Base-by-base conservation (phyloP, 2,888 invertebrate species). In the Ennomos quercinarius region DNA sequence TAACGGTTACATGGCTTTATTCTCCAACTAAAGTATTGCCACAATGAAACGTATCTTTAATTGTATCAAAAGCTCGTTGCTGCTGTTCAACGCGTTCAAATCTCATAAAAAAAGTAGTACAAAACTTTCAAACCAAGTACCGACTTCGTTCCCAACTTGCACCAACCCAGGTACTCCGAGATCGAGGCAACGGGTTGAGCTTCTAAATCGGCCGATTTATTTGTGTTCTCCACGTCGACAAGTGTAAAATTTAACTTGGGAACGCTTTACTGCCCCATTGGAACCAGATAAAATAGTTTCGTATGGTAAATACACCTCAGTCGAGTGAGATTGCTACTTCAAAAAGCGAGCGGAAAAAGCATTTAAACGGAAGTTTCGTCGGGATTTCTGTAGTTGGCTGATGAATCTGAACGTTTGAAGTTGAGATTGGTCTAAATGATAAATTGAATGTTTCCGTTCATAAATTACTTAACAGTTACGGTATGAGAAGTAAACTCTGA, bases 171-270 rank as follows among this genome's bases (percentile, higher is more conserved):
- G 62, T 57, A 53, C 58, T 56, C 62, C 66, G 49, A 52, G 53
- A 59, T 56, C 67, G 54, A 45, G 44, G 71, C 62, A 68, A 62
- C 68, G 69, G 71, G 71, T 66, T 70, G 74, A 76, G 74, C 76
- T 72, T 74, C 74, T 78, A 81, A 83, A 85, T 81, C 79, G 76
- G 64, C 77, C 81, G 80, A 83, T 85, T 85, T 84, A 85, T 84
- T 80, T 80, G 78, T 78, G 74, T 76, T 74, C 68, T 65, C 49
- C 69, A 67, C 71, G 76, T 72, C 76, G 76, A 77, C 78, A 74
- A 79, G 79, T 80, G 81, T 80, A 73, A 81, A 79, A 80, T 80
- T 80, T 77, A 77, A 78, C 76, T 80, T 72, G 65, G 56, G 73
- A 81, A 80, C 82, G 76, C 76, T 83, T 82, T 77, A 83, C 78